These are phyloP conservation scores for Planiliza haematocheilus DNA, from an alignment of 2,113 vertebrate species.

Conservation along the genomic window DNA sequence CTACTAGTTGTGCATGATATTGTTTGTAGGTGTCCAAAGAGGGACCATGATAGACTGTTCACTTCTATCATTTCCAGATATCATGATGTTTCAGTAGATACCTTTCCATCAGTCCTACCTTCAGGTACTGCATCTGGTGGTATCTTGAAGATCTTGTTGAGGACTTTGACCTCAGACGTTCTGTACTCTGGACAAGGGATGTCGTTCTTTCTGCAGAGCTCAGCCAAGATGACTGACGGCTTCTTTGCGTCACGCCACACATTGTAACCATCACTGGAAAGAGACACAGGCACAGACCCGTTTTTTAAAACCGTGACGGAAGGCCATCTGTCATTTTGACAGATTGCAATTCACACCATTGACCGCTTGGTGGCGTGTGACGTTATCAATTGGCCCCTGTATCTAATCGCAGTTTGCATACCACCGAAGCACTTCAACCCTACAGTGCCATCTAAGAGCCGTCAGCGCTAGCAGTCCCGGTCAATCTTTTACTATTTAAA, in stretches of 20 bases:
- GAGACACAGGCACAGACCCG: background rate
- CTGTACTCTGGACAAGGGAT: conserved; percentile 89
- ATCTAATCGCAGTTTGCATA: too few species aligned
- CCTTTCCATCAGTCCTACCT: conserved; percentile 79
- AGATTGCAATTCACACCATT: too few species aligned
- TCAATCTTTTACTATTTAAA: too few species aligned
- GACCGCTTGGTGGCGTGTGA: too few species aligned
- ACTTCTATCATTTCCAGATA: background rate
- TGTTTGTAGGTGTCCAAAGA: background rate
- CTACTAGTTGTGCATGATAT: background rate
- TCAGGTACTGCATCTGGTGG: conserved; percentile 86
- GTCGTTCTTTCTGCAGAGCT: conserved; percentile 88
- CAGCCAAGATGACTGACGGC: conserved; percentile 88
- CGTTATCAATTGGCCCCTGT: too few species aligned
- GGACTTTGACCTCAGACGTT: conserved; percentile 89
- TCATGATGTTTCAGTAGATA: background rate
- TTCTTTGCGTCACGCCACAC: conserved; percentile 90
- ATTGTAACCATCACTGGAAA: conserved; percentile 89
- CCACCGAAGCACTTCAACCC: too few species aligned
- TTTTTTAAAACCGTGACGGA: too few species aligned
- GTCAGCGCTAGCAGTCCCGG: too few species aligned
- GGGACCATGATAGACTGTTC: background rate
- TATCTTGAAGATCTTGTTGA: conserved; percentile 93
- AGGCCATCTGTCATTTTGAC: too few species aligned
- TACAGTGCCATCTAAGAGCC: too few species aligned